Evolutionary conservation across 2,888 invertebrate genomes (phyloP), one percentile per base, ranked within the genome.

Genomic region (Chaitophorus viminalis): DNA sequence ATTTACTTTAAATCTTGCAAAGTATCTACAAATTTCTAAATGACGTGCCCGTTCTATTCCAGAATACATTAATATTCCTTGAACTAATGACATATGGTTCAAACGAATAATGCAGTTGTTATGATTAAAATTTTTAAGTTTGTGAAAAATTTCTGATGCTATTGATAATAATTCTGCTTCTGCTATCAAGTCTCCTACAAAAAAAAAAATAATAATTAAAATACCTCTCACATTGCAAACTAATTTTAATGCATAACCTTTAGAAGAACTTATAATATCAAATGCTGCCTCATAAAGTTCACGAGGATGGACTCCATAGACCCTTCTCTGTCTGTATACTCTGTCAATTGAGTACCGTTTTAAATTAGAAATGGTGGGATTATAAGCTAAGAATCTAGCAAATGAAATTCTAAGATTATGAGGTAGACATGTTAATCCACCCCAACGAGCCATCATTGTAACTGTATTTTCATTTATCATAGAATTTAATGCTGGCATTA

Each of bases 251-350:
- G 21, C 39, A 25, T 11, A 65, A 93, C 95, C 95, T 88, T 94
- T 93, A 89, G 93, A 94, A 3, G 96, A 94, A 8, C 96, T 95
- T 54, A 98, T 95, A 89, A 99, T 96, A 91, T 99, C 99, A 91
- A 98, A 98, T 2, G 97, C 96, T 91, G 97, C 97, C 91, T 98
- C 98, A 88, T 95, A 94, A 31, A 96, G 93, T 92, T 98, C 98
- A 89, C 95, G 93, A 0, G 99, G 99, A 92, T 98, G 97, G 90
- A 96, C 95, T 0, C 97, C 96, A 89, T 91, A 91, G 4, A 94
- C 94, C 90, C 95, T 94, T 90, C 95, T 94, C 91, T 97, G 96
- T 88, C 97, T 93, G 91, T 95, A 99, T 1, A 98, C 97, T 82
- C 95, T 93, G 90, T 96, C 97, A 11, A 98, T 94, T 1, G 95